A percentile compares a stretch with the other conserved stretches of the same genome.
Conservation (phyloP, 2,888 invertebrate species). For the Pemphredon lugubris region DNA sequence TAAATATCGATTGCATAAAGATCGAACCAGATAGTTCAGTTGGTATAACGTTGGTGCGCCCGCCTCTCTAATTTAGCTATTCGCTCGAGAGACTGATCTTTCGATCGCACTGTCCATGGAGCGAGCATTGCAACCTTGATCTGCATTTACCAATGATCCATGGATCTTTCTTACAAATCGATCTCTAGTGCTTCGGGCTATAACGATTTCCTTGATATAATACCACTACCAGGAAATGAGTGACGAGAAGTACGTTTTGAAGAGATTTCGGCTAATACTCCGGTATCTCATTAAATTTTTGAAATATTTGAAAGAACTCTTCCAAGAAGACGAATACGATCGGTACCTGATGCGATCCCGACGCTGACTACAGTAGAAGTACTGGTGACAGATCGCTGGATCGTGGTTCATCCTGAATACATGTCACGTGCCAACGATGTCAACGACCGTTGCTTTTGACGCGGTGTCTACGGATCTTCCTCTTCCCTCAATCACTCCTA, state of each 20-base stretch:
- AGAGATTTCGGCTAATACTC: no score
- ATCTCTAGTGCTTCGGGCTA: no score
- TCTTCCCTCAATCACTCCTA: not conserved
- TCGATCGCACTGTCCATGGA: conserved; percentile 4
- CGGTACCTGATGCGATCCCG: conserved; percentile 75
- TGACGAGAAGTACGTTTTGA: no score
- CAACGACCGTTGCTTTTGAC: conserved; percentile 48
- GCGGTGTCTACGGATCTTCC: not conserved
- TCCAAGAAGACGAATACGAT: no score
- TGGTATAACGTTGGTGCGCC: not conserved
- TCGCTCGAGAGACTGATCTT: not conserved
- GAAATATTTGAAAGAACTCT: no score
- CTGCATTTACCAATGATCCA: not conserved
- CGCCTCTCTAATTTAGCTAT: conserved; percentile 19
- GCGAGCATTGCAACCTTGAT: conserved; percentile 40
- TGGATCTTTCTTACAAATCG: not conserved
- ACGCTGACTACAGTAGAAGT: conserved; percentile 78
- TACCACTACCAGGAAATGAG: no score
- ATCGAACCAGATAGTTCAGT: conserved; percentile 1
- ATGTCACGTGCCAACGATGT: conserved; percentile 54
- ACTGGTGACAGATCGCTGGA: conserved; percentile 72
- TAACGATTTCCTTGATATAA: not conserved
- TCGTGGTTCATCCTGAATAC: conserved; percentile 76
- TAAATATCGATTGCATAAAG: conserved; percentile 12
- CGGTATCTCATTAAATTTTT: no score